A percentile compares a stretch with the other conserved stretches of the same genome.
Evolutionary conservation across 2,888 invertebrate genomes (phyloP).

Genomic region (Priocnemis perturbator): DNA sequence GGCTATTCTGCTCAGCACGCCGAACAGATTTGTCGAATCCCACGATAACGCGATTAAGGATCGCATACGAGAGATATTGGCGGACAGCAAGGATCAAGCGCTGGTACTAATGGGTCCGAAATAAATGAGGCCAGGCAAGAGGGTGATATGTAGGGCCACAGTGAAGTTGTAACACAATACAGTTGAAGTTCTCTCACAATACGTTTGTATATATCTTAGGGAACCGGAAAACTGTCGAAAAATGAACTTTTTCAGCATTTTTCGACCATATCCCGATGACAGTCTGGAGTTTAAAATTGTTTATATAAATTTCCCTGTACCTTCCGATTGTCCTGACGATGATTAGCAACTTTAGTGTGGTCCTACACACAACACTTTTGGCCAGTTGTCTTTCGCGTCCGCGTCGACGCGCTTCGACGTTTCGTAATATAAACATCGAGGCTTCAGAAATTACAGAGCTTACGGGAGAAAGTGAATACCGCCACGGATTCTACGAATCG

Average conservation of each 20-base stretch:
- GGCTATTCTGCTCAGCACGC: constrained; percentile 83
- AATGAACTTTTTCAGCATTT: too few relatives aligned
- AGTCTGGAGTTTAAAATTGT: too few relatives aligned
- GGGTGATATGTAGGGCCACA: too few relatives aligned
- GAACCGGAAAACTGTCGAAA: too few relatives aligned
- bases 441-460: constrained; percentile 83
- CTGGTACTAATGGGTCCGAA: constrained; percentile 80
- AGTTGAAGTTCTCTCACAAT: too few relatives aligned
- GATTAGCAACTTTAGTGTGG: too few relatives aligned
- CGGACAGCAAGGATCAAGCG: constrained; percentile 86
- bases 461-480: constrained; percentile 85
- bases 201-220: too few relatives aligned
- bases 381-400: too few relatives aligned
- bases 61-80: constrained; percentile 84
- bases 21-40: constrained; percentile 85
- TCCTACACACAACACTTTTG: too few relatives aligned
- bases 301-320: constrained; percentile 7
- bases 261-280: too few relatives aligned
- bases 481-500: constrained; percentile 85
- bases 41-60: constrained; percentile 88
- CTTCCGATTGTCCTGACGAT: not conserved
- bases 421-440: not conserved
- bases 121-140: too few relatives aligned
- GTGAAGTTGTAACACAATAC: too few relatives aligned
- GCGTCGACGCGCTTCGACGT: not conserved